A percentile compares a stretch with the other conserved stretches of the same genome.
Evolutionary conservation across 2,797 vertebrate species (phyloP).

Genomic region (Sebastes diaconus): DNA sequence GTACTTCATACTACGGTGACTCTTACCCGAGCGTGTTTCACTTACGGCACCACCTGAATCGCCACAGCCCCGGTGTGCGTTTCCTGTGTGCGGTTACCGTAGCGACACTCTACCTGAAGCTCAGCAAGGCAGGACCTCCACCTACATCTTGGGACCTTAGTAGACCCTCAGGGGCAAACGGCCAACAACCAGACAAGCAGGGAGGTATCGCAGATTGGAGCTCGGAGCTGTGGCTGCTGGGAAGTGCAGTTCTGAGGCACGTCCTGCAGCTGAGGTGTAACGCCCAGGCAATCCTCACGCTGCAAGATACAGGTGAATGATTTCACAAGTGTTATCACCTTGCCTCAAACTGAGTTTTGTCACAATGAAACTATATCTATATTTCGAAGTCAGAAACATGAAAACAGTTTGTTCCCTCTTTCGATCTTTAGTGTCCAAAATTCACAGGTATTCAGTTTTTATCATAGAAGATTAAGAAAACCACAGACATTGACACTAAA

Average conservation of each 20-base stretch:
- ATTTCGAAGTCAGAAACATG: neutral
- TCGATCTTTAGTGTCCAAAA: neutral
- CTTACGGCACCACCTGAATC: conserved; percentile 85
- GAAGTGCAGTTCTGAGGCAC: conserved; percentile 89
- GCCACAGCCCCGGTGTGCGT: conserved; percentile 81
- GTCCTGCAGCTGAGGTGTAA: conserved; percentile 93
- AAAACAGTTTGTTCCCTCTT: neutral
- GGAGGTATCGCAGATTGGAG: conserved; percentile 18
- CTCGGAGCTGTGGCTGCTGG: conserved; percentile 79
- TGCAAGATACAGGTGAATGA: conserved; percentile 85
- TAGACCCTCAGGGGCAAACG: neutral
- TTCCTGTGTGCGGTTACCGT: conserved; percentile 87
- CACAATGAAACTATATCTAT: neutral
- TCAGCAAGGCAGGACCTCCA: conserved; percentile 67
- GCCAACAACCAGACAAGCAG: conserved; percentile 20
- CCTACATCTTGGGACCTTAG: conserved; percentile 36
- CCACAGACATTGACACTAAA: neutral
- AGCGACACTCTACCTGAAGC: conserved; percentile 81
- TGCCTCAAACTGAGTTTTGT: neutral
- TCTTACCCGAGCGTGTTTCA: conserved; percentile 87
- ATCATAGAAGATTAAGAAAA: neutral
- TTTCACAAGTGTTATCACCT: neutral
- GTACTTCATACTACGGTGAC: conserved; percentile 66
- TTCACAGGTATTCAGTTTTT: neutral
- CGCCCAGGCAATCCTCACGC: conserved; percentile 87